These are phyloP conservation scores for Prunella fulvescens DNA, from an alignment of 2,113 vertebrate species.

Conservation along the genomic window DNA sequence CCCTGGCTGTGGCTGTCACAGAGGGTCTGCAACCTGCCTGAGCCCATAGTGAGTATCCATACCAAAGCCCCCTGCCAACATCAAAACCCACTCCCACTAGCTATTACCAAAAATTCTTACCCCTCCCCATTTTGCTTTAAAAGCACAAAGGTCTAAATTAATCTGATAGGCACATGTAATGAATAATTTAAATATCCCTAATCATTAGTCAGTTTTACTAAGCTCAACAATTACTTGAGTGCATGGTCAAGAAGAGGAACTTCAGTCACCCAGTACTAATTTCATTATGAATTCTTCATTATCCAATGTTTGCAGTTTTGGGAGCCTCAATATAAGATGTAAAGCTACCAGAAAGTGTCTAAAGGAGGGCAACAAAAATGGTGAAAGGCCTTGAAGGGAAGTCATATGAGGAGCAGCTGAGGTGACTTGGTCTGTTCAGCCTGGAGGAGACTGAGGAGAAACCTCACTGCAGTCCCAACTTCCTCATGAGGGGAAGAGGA, in stretches of 20 bases:
- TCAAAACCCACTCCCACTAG: not conserved
- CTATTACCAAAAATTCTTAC: not conserved
- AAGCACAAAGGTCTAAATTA: not conserved
- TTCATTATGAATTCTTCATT: not conserved
- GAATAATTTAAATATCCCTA: not conserved
- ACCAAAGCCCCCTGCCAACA: not conserved
- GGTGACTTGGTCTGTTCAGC: not conserved
- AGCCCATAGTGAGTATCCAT: accelerated
- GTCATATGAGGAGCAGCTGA: accelerated
- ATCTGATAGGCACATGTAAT: not conserved
- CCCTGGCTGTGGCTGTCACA: not conserved
- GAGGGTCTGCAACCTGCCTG: not conserved
- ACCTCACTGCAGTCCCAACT: accelerated
- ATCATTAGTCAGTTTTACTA: not conserved
- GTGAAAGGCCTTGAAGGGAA: not conserved
- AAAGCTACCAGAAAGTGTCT: not conserved
- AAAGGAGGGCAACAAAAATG: not conserved
- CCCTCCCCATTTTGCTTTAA: not conserved
- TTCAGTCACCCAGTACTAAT: not conserved
- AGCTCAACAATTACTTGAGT: not conserved
- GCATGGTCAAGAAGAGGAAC: not conserved
- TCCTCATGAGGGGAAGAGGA: accelerated
- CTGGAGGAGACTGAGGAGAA: not conserved
- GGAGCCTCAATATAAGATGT: not conserved
- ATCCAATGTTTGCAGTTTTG: not conserved